Evolutionary conservation across 2,888 invertebrate species (phyloP).

Genomic region (Agrochola lota): DNA sequence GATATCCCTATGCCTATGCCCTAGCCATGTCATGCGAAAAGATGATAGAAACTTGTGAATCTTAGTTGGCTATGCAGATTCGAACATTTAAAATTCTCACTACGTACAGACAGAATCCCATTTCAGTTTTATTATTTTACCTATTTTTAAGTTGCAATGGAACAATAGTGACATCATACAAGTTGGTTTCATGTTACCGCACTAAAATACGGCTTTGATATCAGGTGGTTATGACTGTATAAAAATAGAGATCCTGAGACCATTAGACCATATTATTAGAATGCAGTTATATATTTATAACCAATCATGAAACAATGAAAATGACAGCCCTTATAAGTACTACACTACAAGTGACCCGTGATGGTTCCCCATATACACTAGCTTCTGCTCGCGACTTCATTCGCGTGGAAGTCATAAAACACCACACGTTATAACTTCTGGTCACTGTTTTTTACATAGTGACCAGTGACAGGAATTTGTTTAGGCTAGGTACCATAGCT

Average conservation of each 20-base stretch:
- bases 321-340: not conserved
- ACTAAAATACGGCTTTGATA: not conserved
- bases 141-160: not conserved
- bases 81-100: too few relatives aligned
- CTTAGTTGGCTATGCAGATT: not conserved
- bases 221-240: not conserved
- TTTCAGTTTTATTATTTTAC: not conserved
- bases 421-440: too few relatives aligned
- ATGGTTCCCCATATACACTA: too few relatives aligned
- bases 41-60: not conserved
- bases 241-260: not conserved
- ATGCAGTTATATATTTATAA: not conserved
- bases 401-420: too few relatives aligned
- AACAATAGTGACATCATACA: slow-evolving; percentile 3
- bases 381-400: too few relatives aligned
- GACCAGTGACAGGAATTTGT: too few relatives aligned
- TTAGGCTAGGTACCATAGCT: too few relatives aligned
- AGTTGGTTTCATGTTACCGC: slow-evolving; percentile 2
- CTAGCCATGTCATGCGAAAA: too few relatives aligned
- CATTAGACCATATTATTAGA: not conserved
- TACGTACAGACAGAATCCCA: not conserved
- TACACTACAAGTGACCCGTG: too few relatives aligned
- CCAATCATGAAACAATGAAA: not conserved
- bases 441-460: too few relatives aligned
- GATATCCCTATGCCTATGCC: not conserved